Percentiles rank a stretch among this genome's conserved stretches.
Evolutionary conservation across 2,797 vertebrate species (phyloP).

Genomic region (Tenualosa ilisha): DNA sequence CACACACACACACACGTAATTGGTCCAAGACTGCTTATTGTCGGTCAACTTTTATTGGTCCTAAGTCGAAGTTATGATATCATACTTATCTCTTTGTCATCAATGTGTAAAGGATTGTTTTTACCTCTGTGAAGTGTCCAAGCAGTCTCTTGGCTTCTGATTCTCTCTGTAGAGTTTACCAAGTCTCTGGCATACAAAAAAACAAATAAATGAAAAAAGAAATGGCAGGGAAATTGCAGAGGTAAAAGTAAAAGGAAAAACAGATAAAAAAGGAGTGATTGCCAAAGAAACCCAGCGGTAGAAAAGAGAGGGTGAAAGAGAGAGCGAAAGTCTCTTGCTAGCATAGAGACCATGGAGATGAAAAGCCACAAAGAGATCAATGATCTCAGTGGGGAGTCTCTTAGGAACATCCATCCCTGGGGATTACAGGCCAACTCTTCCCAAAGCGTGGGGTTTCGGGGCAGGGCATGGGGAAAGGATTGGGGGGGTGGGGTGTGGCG

Average conservation of each 20-base stretch:
- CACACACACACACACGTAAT: neutral
- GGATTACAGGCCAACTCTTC: constrained; percentile 47
- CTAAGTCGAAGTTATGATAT: constrained; percentile 9
- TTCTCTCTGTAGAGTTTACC: neutral
- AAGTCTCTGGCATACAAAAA: neutral
- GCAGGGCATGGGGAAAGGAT: neutral
- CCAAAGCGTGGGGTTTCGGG: constrained; percentile 19
- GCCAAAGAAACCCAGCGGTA: neutral
- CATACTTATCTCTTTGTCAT: neutral
- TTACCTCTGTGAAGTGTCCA: neutral
- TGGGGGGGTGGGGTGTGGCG: neutral
- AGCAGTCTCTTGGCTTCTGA: neutral
- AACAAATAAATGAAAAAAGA: constrained; percentile 14
- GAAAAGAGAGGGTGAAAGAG: neutral
- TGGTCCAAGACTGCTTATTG: neutral
- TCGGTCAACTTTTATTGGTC: constrained; percentile 8
- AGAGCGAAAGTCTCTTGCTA: constrained; percentile 7
- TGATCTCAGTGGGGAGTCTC: constrained; percentile 39
- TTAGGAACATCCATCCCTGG: constrained; percentile 32
- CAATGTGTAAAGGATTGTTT: neutral
- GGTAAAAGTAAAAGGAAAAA: neutral
- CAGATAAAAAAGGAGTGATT: neutral
- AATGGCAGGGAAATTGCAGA: neutral
- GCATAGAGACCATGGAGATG: neutral
- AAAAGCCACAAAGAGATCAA: constrained; percentile 36